phyloP scores from a whole-genome alignment of 2,113 vertebrate species.

The Chloroceryle aenea region DNA sequence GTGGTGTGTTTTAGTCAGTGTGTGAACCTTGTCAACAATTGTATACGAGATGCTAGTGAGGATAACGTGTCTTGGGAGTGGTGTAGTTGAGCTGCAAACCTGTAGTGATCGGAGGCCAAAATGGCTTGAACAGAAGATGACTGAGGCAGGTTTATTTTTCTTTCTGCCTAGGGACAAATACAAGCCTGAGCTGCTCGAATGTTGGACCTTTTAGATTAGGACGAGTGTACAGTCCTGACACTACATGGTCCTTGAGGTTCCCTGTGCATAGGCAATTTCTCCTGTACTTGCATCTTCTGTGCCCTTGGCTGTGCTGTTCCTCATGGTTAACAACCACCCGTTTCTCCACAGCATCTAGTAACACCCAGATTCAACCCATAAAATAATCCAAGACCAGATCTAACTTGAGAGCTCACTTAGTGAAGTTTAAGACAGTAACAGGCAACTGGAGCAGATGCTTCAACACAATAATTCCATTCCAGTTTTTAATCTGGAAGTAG shows the following conservation, averaged over 20 bases:
- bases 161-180: not conserved
- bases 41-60: not conserved
- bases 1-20: not conserved
- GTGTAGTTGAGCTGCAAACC: not conserved
- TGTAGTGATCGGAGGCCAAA: not conserved
- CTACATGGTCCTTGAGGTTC: not conserved
- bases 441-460: not conserved
- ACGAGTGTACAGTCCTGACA: not conserved
- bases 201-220: not conserved
- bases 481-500: not conserved
- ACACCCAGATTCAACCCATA: not conserved
- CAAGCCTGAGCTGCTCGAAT: not conserved
- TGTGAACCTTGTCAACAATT: not conserved
- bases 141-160: not conserved
- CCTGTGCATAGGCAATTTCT: not conserved
- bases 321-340: not conserved
- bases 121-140: not conserved
- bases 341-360: not conserved
- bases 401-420: not conserved
- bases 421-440: not conserved
- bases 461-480: not conserved
- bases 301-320: not conserved
- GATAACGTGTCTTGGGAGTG: not conserved
- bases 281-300: not conserved
- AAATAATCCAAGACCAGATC: not conserved